Conservation (phyloP, 1,140 invertebrate genomes). For the Ectropis grisescens region DNA sequence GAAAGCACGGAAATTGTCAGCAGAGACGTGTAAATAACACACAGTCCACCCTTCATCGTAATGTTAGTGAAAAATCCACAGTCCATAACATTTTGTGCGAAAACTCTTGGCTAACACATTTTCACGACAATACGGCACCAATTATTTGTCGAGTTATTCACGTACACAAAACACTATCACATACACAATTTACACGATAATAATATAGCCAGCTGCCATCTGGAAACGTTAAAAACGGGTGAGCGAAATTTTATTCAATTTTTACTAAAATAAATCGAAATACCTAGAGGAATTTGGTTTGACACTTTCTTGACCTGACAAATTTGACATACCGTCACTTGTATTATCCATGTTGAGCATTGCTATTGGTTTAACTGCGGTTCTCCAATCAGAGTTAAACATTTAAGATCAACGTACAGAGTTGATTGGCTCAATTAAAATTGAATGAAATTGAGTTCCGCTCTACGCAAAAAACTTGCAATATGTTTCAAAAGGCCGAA, state of each 20-base stretch:
- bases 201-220: slow-evolving; percentile 14
- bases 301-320: slow-evolving; percentile 23
- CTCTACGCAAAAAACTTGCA: not conserved
- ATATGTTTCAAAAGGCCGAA: too few species aligned
- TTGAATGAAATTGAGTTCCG: not conserved
- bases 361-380: too few species aligned
- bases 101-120: slow-evolving; percentile 55
- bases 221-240: slow-evolving; percentile 28
- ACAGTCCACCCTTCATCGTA: slow-evolving; percentile 72
- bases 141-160: slow-evolving; percentile 12
- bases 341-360: too few species aligned
- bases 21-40: slow-evolving; percentile 71
- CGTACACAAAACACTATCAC: slow-evolving; percentile 21
- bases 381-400: slow-evolving; percentile 49
- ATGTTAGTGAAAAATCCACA: slow-evolving; percentile 57
- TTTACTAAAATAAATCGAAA: slow-evolving; percentile 37
- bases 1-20: slow-evolving; percentile 71
- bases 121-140: too few species aligned
- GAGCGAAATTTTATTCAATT: slow-evolving; percentile 26
- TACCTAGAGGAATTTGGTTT: too few species aligned
- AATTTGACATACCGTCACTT: slow-evolving; percentile 32
- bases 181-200: slow-evolving; percentile 22
- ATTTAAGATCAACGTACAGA: slow-evolving; percentile 34
- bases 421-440: slow-evolving; percentile 29
- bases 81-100: slow-evolving; percentile 61